Base-by-base conservation (phyloP, 2,888 invertebrate genomes). In the Melinaea menophilus region DNA sequence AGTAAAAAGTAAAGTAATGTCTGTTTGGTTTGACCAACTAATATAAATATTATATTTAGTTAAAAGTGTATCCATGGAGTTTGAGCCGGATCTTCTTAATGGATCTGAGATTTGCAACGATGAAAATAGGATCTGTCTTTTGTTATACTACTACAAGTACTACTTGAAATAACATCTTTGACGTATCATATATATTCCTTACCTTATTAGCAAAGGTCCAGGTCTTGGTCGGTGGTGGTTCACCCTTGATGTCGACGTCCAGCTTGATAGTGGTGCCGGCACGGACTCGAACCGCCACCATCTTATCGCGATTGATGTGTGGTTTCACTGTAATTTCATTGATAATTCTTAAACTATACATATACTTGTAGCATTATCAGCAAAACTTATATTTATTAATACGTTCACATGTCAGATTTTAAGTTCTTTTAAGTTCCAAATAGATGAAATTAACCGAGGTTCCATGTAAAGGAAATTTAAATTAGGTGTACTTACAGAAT, bases 241-340 rank as follows among this genome's bases (percentile, higher is more conserved):
- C 99, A 80, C 99, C 99, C 81, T 96, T 95, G 72, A 98, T 96
- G 83, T 98, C 97, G 3, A 99, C 97, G 80, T 98, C 98, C 75
- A 99, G 92, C 76, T 96, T 97, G 74, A 99, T 95, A 9, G 94
- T 91, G 78, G 97, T 95, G 0, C 99, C 98, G 33, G 97, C 97
- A 73, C 98, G 95, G 3, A 99, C 95, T 78, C 96, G 95, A 0
- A 98, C 92, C 1, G 95, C 94, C 67, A 96, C 95, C 84, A 99
- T 92, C 88, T 98, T 98, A 72, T 98, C 97, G 66, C 98, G 95
- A 85, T 99, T 98, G 82, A 99, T 99, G 73, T 93, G 93, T 56
- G 99, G 99, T 86, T 98, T 97, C 81, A 98, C 97, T 97, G 90
- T 57, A 60, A 55, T 13, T 41, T 41, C 1, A 41, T 41, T 41